Evolutionary conservation across 1,140 invertebrate genomes (phyloP), one percentile per base, ranked within the genome.

Genomic region (Drosophila chauvacae): DNA sequence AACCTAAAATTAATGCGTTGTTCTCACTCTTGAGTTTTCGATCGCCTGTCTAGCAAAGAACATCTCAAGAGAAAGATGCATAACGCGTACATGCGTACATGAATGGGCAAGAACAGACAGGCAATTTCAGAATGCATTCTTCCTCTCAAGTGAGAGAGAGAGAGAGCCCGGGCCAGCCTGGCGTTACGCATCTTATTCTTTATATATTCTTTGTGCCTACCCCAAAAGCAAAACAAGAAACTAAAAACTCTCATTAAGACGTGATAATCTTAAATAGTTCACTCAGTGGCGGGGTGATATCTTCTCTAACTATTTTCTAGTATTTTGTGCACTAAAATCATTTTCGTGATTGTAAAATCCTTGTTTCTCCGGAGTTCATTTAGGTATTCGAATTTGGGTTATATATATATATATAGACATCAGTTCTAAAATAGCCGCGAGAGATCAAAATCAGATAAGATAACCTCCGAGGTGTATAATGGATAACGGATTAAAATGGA

Each of bases 281-380:
- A 87, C 84, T 87, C 84, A 87, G 84, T 87, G 84, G 84, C 84
- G 84, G 84, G 84, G 80, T 88, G 72, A 84, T 73, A 80, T 88
- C 77, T 87, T 88, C 80, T 87, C 78, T 20, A 51, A 50, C 13
- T 28, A 23, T 59, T 50, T 41, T 71, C 18, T 20, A 37, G 13
- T 23, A 11, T 70, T 48, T 44, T 70, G 30, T 41, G 39, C n/a
- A 30, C 28, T 51, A 51, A 33, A 30, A 16, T 26, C 16, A 2
- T 35, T 48, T 56, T 10, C 23, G 50, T 60, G 10, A 48, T 30
- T 57, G 45, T 7, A 9, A 35, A 55, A 30, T 55, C 33, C 14
- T 20, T 41, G 44, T 3, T 45, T 45, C 20, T 70, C 18, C 23
- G 3, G 5, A 20, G 16, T 68, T 42, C 9, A 65, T 42, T 58